Conservation (phyloP, 1,140 invertebrate species). For the Bombus breviceps region DNA sequence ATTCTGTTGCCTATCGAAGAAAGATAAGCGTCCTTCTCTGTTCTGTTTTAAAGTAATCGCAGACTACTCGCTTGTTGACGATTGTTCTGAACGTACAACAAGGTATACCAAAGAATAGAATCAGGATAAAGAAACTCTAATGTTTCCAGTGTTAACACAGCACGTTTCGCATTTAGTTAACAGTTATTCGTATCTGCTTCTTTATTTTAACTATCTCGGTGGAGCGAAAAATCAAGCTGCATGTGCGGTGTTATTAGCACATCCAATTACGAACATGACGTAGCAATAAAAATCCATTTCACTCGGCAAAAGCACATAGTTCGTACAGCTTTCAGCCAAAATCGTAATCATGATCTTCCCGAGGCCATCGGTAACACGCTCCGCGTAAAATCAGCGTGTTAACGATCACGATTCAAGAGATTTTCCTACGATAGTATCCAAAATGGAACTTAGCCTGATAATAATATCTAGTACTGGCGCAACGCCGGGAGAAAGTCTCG, state of each 20-base stretch:
- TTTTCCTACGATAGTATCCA: constrained; percentile 16
- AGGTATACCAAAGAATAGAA: no score
- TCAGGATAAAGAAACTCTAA: no score
- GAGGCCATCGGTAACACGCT: background rate
- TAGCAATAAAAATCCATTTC: background rate
- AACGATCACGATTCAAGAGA: background rate
- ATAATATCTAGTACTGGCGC: constrained; percentile 76
- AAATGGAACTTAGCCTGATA: constrained; percentile 81
- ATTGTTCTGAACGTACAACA: no score
- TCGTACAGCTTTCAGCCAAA: background rate
- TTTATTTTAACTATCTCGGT: background rate
- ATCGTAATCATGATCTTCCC: background rate
- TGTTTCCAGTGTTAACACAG: no score
- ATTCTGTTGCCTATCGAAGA: no score
- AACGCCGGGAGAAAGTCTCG: constrained; percentile 36
- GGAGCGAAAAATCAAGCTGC: background rate
- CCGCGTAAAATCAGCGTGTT: background rate
- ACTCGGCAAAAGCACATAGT: background rate
- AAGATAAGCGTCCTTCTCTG: no score
- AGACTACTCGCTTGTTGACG: no score
- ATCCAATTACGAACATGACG: background rate
- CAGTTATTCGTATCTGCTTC: no score
- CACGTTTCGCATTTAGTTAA: no score
- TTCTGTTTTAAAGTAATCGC: no score
- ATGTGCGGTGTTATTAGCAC: background rate